A percentile compares a stretch with the other conserved stretches of the same genome.
phyloP scores from a whole-genome alignment of 2,797 vertebrate species.

The Lagorchestes hirsutus region DNA sequence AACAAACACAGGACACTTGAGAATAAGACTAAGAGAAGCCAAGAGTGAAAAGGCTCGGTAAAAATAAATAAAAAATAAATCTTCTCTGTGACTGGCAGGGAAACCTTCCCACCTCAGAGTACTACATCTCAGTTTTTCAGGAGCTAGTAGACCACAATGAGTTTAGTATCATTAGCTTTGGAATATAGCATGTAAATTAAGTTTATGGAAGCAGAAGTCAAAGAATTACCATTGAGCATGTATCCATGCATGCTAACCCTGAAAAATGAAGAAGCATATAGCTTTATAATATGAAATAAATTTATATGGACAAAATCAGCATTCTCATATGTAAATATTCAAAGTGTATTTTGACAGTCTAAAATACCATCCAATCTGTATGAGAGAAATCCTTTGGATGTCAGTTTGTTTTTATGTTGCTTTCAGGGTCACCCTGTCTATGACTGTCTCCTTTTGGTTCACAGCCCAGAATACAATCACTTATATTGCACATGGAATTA shows the following conservation, averaged over 20 bases:
- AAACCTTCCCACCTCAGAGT: background rate
- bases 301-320: background rate
- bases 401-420: background rate
- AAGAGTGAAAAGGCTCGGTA: background rate
- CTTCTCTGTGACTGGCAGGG: background rate
- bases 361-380: background rate
- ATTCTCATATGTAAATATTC: accelerated
- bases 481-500: accelerated
- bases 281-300: background rate
- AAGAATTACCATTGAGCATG: background rate
- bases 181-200: background rate
- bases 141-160: background rate
- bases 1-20: background rate
- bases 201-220: background rate
- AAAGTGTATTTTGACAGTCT: no score
- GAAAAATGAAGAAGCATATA: background rate
- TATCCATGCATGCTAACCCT: background rate
- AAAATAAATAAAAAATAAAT: background rate
- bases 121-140: background rate
- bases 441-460: background rate
- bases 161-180: background rate
- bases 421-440: accelerated
- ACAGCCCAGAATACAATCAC: background rate
- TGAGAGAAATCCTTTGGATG: accelerated
- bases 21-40: background rate